These are phyloP conservation scores for Spilosoma lubricipeda DNA, from an alignment of 2,888 invertebrate genomes.

Conservation along the genomic window DNA sequence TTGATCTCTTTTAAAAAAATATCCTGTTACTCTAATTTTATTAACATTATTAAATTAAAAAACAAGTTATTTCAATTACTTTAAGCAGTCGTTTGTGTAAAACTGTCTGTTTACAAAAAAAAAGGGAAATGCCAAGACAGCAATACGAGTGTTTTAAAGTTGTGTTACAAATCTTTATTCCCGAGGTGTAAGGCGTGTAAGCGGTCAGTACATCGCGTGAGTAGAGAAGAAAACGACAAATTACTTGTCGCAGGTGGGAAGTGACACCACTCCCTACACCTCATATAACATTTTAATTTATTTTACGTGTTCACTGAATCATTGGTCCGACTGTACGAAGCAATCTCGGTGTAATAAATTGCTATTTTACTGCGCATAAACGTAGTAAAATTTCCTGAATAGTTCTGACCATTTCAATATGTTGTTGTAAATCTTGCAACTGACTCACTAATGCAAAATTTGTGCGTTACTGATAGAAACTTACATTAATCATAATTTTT, in stretches of 20 bases:
- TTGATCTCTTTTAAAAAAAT: background rate
- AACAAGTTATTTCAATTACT: background rate
- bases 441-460: background rate
- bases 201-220: conserved; percentile 48
- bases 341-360: conserved; percentile 40
- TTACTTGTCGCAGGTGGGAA: conserved; percentile 62
- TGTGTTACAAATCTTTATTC: conserved; percentile 40
- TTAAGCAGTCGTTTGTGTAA: background rate
- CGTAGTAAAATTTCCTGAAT: conserved; percentile 30
- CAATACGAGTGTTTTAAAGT: conserved; percentile 11
- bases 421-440: conserved; percentile 17
- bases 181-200: conserved; percentile 10
- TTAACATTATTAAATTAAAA: background rate
- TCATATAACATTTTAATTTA: conserved; percentile 63
- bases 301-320: conserved; percentile 53
- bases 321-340: conserved; percentile 39
- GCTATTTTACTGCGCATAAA: conserved; percentile 46
- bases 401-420: conserved; percentile 18
- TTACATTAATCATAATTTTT: background rate
- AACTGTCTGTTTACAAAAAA: conserved; percentile 11
- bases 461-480: background rate
- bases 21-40: background rate
- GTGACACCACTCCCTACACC: conserved; percentile 43
- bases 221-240: conserved; percentile 55
- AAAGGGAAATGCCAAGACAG: conserved; percentile 7